Evolutionary conservation across 2,888 invertebrate species (phyloP), one percentile per base, ranked within the genome.

Genomic region (Drosophila conformis): DNA sequence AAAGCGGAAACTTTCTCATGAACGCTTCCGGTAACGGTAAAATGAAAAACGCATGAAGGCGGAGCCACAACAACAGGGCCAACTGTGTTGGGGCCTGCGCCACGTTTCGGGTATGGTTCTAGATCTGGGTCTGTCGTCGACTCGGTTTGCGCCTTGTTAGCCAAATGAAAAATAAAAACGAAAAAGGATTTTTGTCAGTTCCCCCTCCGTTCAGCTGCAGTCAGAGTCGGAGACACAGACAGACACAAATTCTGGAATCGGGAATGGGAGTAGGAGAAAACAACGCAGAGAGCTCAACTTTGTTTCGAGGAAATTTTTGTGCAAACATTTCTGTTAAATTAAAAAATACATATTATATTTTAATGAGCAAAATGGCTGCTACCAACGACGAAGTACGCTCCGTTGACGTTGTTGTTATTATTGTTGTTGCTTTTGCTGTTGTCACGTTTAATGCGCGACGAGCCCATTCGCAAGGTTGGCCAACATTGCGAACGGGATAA

Each of bases 1-100:
- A 92, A 92, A 92, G 92, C 92, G 91, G 91, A 92, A 92, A 92
- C 90, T 90, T 92, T 90, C 86, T 87, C 91, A 87, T 91, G 91
- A 91, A 90, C 90, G 91, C 92, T 91, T 91, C 82, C 87, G 87
- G 77, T 84, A 81, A 81, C 80, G 81, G 83, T 74, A 57, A 81
- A 73, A 72, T 76, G 78, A 80, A 91, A 78, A 83, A 79, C 78
- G 82, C 82, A 87, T 80, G 72, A 78, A 68, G 77, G 74, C 76
- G 76, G 73, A 31, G 59, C 73, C 48, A 21, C 59, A 69, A 52
- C 52, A 59, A 46, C 69, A 66, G 38, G 21, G 36, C 51, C 52
- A 70, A 62, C 68, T 62, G 46, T 25, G 27, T 58, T 46, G 53
- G 51, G 58, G 63, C 46, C 42, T 25, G 57, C 5, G 27, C 64